Conservation (phyloP, 2,113 vertebrate genomes). For the Oryzias celebensis region DNA sequence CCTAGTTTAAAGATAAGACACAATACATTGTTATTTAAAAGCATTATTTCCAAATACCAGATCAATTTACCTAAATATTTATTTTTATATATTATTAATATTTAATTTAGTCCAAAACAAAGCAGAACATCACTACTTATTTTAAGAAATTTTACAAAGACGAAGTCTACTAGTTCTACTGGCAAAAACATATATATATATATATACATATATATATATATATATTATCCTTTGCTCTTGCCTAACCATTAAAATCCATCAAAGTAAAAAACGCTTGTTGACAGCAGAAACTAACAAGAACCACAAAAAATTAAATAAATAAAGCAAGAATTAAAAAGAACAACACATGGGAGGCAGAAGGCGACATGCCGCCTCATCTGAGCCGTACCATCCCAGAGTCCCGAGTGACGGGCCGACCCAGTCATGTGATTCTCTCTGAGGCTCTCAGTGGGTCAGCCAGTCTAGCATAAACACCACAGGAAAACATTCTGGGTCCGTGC, state of each 20-base stretch:
- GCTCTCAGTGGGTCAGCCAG: constrained; percentile 58
- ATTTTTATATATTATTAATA: too few species aligned
- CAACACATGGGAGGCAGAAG: constrained; percentile 19
- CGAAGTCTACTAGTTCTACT: background rate
- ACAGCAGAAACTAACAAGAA: too few species aligned
- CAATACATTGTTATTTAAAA: background rate
- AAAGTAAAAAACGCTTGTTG: too few species aligned
- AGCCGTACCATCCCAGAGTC: constrained; percentile 24
- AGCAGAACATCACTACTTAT: too few species aligned
- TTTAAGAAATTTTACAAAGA: too few species aligned
- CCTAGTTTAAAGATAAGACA: background rate
- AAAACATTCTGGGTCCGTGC: constrained; percentile 29
- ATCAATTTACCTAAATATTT: too few species aligned
- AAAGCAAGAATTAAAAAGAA: constrained; percentile 39
- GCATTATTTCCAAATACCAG: too few species aligned
- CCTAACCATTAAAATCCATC: too few species aligned
- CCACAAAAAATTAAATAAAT: background rate
- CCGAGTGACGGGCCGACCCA: constrained; percentile 38
- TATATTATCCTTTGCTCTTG: too few species aligned
- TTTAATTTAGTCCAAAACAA: too few species aligned
- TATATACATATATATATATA: too few species aligned
- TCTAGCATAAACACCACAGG: constrained; percentile 43
- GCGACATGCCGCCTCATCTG: constrained; percentile 51
- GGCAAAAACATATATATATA: too few species aligned
- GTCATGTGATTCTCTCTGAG: constrained; percentile 61